Percentiles rank a stretch among this genome's conserved stretches.
Evolutionary conservation across 2,888 invertebrate species (phyloP).

Genomic region (Glyphotaelius pellucidus): DNA sequence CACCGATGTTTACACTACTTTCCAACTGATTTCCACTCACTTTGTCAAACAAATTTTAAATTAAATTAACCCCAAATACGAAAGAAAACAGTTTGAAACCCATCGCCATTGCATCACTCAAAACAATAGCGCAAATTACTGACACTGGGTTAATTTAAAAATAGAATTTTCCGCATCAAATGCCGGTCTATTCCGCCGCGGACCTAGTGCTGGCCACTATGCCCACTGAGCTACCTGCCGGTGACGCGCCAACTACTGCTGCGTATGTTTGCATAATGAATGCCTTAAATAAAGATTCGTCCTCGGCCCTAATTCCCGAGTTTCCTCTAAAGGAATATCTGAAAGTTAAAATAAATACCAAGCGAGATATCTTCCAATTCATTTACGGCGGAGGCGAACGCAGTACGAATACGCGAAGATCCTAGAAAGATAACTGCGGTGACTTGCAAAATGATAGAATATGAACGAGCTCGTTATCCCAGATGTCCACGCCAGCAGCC

Average conservation of each 20-base stretch:
- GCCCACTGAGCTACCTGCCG: not conserved
- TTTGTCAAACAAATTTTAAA: not conserved
- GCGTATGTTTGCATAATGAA: not conserved
- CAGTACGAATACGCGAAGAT: not conserved
- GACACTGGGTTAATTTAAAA: not conserved
- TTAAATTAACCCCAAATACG: not conserved
- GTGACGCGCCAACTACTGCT: conserved; percentile 2
- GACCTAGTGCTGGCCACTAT: not conserved
- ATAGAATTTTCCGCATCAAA: conserved; percentile 18
- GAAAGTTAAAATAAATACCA: not conserved
- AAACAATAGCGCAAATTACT: not conserved
- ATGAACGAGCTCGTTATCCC: not conserved
- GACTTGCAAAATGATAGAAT: not conserved
- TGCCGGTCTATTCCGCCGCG: not conserved
- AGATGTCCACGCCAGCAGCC: not conserved
- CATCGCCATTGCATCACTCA: not conserved
- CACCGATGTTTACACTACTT: not conserved
- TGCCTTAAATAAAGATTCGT: not conserved
- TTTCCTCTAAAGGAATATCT: conserved; percentile 2
- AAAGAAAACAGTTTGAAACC: not conserved
- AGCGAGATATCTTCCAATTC: not conserved
- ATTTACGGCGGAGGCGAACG: not conserved
- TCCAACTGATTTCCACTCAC: not conserved
- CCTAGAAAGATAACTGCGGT: not conserved
- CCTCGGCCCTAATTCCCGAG: not conserved